Base-by-base conservation (phyloP, 1,140 invertebrate species). In the Lordiphosa clarofinis region DNA sequence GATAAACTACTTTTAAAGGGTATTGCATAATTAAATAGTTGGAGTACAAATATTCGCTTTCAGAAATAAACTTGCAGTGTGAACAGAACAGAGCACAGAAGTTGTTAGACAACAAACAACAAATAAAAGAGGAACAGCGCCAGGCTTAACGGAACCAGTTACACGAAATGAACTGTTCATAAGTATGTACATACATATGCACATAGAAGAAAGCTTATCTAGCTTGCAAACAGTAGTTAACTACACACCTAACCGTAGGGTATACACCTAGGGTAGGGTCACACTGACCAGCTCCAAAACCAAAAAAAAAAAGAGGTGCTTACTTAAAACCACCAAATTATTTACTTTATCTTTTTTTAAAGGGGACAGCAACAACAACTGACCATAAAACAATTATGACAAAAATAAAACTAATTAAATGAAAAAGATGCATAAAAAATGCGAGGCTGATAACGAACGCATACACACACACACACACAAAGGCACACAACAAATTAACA, bases 381-480 rank as follows among this genome's bases (percentile, higher is more conserved):
- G 44, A 15, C 19, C 39, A 47, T 13, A 33, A 19, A 31, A 10
- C 19, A 24, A 33, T 28, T 36, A 46, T 19, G 56, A 40, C 40
- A 15, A 15, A 62, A 21, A 37, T 31, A 36, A 42, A 68, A 46
- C 53, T 52, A 52, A 67, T 50, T 46, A 52, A 53, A 64, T 67
- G 31, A 28, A 61, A 28, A 15, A 65, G 47, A 67, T 58, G 35
- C 35, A 13, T 49, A 38, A 48, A 56, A 68, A 53, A 49, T 43
- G 44, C 56, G 56, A 49, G 64, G 58, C 13, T 69, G 64, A 69
- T 68, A 68, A 68, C 64, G 54, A 67, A 43, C 28, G 6, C 24
- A 40, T 13, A 62, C n/a, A 13, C 8, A 33, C 19, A 28, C 37
- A 7, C 10, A 36, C 28, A 40, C 15, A 33, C 35, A 42, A 15